phyloP scores from a whole-genome alignment of 1,140 invertebrate species.

The Ceratina japonica region DNA sequence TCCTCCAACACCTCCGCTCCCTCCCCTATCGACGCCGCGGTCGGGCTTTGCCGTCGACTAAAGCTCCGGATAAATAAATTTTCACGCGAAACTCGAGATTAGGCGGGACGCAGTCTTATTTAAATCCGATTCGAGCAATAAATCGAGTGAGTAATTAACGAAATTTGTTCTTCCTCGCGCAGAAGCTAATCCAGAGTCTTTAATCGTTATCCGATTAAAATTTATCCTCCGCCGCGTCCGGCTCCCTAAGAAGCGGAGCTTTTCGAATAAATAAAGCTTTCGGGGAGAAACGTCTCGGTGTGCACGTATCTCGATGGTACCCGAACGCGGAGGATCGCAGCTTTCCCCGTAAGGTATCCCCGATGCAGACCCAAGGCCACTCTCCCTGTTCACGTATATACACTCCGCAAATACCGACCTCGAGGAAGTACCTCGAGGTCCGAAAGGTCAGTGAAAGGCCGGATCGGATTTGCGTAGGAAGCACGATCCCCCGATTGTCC shows the following conservation, averaged over 20 bases:
- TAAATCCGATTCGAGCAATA: too few species aligned
- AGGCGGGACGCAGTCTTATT: too few species aligned
- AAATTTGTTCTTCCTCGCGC: too few species aligned
- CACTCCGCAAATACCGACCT: constrained; percentile 43
- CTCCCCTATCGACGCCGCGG: constrained; percentile 7
- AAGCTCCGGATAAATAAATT: too few species aligned
- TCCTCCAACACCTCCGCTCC: constrained; percentile 46
- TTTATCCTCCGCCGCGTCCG: too few species aligned
- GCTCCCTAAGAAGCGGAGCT: too few species aligned
- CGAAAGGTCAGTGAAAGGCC: constrained; percentile 72
- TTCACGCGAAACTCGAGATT: too few species aligned
- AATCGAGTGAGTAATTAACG: too few species aligned
- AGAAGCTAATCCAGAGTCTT: too few species aligned
- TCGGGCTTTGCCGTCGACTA: too few species aligned
- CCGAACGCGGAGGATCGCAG: constrained; percentile 21
- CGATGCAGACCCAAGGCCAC: background rate
- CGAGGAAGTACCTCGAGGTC: constrained; percentile 55
- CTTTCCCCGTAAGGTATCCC: constrained; percentile 53
- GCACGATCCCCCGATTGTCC: constrained; percentile 17
- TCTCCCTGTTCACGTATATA: constrained; percentile 14
- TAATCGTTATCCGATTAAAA: too few species aligned
- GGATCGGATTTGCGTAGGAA: constrained; percentile 58
- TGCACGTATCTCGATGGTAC: constrained; percentile 36
- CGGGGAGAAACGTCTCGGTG: background rate
- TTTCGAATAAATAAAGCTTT: too few species aligned